Base-by-base conservation (phyloP, 2,797 vertebrate species). In the Gymnocypris eckloni region DNA sequence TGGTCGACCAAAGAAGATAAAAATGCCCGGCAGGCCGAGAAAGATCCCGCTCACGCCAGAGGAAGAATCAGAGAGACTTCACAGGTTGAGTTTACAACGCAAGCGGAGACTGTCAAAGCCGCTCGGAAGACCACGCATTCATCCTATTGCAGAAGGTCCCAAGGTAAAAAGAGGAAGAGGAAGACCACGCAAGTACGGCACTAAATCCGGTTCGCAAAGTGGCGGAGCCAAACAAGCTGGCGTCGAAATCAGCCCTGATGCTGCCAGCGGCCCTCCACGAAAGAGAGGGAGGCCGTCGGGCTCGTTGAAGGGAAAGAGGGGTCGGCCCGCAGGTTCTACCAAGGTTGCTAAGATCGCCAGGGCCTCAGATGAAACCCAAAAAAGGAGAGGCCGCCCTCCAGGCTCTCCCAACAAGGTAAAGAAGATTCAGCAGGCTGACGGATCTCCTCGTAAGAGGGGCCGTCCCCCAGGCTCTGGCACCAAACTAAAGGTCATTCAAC, bases 81-180 rank as follows among this genome's bases (percentile, higher is more conserved):
- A 86, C 33, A 86, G 45, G 43, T 69, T 85, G 70, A 87, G 45
- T 78, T 61, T 72, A 45, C 75, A 89, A 4, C 92, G 92, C 71
- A 94, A 92, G 87, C 93, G 94, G 0, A 93, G 86, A 89, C 89
- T 95, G 0, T 95, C 94, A 90, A 96, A 96, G 87, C 95, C 94
- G 0, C 92, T 96, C 0, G 95, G 95, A 39, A 91, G 95, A 77
- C 95, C 95, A 0, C 94, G 94, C 56, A 96, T 95, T 73, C 94
- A 96, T 84, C 95, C 95, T 0, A 91, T 92, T 0, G 86, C 82
- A 0, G 92, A 94, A 39, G 6, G 59, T 0, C 16, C 91, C 0
- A 37, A 80, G 9, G 91, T 90, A 28, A 94, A 88, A 22, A 89
- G 94, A 59, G 87, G 90, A 5, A 92, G 94, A 5, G 95, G 95